Base-by-base conservation (phyloP, 2,888 invertebrate species). In the Lepidocyrtinus sp. region DNA sequence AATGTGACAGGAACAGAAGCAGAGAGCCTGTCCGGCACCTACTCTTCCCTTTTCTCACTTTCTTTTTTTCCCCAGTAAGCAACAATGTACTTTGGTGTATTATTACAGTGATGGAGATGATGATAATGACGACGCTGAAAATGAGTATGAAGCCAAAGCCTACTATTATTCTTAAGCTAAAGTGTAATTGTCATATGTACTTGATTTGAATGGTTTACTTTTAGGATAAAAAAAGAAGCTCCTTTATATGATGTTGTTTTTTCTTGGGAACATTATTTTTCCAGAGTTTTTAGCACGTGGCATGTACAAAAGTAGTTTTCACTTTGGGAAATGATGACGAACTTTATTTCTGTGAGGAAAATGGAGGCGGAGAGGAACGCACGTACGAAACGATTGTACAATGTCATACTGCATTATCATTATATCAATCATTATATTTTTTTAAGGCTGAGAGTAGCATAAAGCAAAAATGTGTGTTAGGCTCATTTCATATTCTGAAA, bases 101-200 rank as follows among this genome's bases (percentile, higher is more conserved):
- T n/a, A 21, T 64, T 24, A 24, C 36, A n/a, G 45, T 17, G 50
- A 24, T 59, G 27, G n/a, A n/a, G n/a, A 68, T 50, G 50, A 22
- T 5, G 19, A 70, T 24, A 70, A 76, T 76, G 75, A 76, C 70
- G 59, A 24, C 64, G 75, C 69, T 68, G 25, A 64, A 76, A 69
- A 26, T 67, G 50, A 36, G 36, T 7, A 12, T 36, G 36, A 36
- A 12, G 36, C 36, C 36, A 36, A 7, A 36, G 36, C 36, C 36
- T 36, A 5, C 36, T 12, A 36, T 36, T 36, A 36, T 36, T 36
- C 12, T 36, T 5, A 36, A 7, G 5, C 36, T 36, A 12, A 36
- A 36, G 36, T 12, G 36, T 36, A 36, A 36, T 36, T 36, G 36
- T 36, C 36, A 12, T 12, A n/a, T n/a, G n/a, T 36, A 7, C 36